Evolutionary conservation across 2,888 invertebrate species (phyloP), one percentile per base, ranked within the genome.

Genomic region (Tupiocoris notatus): DNA sequence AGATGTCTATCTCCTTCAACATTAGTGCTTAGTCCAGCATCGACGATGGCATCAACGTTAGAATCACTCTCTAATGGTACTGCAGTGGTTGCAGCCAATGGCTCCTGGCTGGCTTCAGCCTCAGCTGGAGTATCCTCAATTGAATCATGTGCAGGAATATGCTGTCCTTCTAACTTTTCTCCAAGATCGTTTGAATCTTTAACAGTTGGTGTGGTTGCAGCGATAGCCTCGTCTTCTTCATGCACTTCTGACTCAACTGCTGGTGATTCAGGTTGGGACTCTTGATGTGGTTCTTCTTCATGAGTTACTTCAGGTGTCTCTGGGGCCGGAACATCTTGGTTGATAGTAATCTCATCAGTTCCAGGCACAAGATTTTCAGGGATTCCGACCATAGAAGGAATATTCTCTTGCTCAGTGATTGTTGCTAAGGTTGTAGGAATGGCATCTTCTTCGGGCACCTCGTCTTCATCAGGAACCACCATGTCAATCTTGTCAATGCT

Each of bases 401-500:
- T 63, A 7, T 59, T 23, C 12, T 61, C 56, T 17, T 77, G 73
- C 17, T 74, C 74, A 17, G 25, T 68, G 59, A 18, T 75, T 54
- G 80, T 58, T 54, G 22, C 18, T 3, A 24, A 6, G 57, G 54
- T 77, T 58, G 59, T 76, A 17, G 61, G 17, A 75, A 56, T 74
- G 25, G 65, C 76, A 21, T 21, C 59, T 25, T 70, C 76, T 24
- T 56, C 25, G 2, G 25, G 54, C 54, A 56, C 64, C 22, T n/a
- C 75, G 21, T 75, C 75, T 59, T 74, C 73, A 20, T 74, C 71
- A 16, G 67, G 57, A 20, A 56, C 21, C 6, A 20, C 58, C 23
- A 64, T 18, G 18, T 77, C 78, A 21, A 75, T 78, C 57, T 77
- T 77, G 58, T 78, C 78, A 17, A 75, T 68, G 66, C 65, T 68